Evolutionary conservation across 1,140 invertebrate species (phyloP).

Genomic region (Ylistrum balloti): DNA sequence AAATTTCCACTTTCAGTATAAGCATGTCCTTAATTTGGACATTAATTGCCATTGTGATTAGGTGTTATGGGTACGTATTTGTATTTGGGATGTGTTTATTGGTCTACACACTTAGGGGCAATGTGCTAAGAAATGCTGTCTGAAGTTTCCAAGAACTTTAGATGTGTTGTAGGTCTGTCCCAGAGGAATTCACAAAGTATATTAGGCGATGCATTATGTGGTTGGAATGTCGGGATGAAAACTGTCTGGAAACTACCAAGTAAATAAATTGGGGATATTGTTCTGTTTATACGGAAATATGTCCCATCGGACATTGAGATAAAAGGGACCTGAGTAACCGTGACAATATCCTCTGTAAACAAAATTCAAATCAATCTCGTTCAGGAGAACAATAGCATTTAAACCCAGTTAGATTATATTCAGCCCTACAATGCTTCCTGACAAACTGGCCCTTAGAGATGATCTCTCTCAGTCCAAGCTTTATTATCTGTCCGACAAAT

Average conservation of each 20-base stretch:
- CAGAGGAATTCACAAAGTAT: not conserved
- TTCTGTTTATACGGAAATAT: conserved; percentile 29
- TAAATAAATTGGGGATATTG: conserved; percentile 36
- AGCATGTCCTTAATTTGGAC: no score
- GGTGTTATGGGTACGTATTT: not conserved
- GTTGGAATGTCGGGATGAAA: conserved; percentile 37
- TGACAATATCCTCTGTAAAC: conserved; percentile 34
- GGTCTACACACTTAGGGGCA: not conserved
- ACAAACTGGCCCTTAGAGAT: conserved; percentile 16
- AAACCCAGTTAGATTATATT: not conserved
- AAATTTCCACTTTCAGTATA: no score
- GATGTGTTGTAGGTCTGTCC: not conserved
- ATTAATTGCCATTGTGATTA: not conserved
- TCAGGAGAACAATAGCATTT: not conserved
- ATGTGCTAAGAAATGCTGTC: conserved; percentile 24
- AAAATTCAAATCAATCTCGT: conserved; percentile 35
- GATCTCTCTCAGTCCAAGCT: not conserved
- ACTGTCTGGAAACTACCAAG: conserved; percentile 25
- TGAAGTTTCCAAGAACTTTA: conserved; percentile 39
- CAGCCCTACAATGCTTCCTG: not conserved
- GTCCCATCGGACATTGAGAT: conserved; percentile 25
- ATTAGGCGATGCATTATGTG: not conserved
- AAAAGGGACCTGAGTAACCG: not conserved
- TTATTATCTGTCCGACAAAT: conserved; percentile 12
- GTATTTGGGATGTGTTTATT: not conserved